Evolutionary conservation across 2,888 invertebrate species (phyloP).

Genomic region (Conistra vaccinii): DNA sequence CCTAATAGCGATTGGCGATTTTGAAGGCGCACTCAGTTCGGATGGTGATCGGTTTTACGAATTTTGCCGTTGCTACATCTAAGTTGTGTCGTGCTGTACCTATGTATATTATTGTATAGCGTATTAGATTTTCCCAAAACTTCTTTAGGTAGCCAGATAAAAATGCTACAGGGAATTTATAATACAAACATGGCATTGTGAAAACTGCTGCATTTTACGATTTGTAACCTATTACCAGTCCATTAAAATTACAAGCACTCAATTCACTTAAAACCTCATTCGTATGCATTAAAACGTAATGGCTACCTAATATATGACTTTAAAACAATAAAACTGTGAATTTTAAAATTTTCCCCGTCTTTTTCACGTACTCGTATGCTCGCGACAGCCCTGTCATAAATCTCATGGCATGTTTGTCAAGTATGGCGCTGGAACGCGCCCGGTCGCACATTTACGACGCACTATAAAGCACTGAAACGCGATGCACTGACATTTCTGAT

Average conservation of each 20-base stretch:
- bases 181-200: neutral
- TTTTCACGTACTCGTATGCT: slow-evolving; percentile 47
- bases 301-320: slow-evolving; percentile 48
- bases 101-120: too few relatives aligned
- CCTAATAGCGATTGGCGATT: too few relatives aligned
- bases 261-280: slow-evolving; percentile 39
- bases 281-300: slow-evolving; percentile 49
- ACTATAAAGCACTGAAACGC: slow-evolving; percentile 62
- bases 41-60: too few relatives aligned
- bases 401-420: slow-evolving; percentile 79
- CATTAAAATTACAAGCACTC: slow-evolving; percentile 12
- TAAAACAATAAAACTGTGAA: slow-evolving; percentile 62
- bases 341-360: slow-evolving; percentile 41
- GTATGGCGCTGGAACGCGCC: slow-evolving; percentile 66
- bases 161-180: neutral
- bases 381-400: slow-evolving; percentile 73
- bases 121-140: neutral
- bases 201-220: neutral
- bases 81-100: too few relatives aligned
- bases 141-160: neutral
- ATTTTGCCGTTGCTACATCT: too few relatives aligned
- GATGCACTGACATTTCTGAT: slow-evolving; percentile 55
- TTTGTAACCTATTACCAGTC: neutral
- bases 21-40: too few relatives aligned
- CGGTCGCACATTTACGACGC: slow-evolving; percentile 60